Conservation (phyloP, 35 echinoderm and acorn worm genomes). For the Lytechinus pictus region DNA sequence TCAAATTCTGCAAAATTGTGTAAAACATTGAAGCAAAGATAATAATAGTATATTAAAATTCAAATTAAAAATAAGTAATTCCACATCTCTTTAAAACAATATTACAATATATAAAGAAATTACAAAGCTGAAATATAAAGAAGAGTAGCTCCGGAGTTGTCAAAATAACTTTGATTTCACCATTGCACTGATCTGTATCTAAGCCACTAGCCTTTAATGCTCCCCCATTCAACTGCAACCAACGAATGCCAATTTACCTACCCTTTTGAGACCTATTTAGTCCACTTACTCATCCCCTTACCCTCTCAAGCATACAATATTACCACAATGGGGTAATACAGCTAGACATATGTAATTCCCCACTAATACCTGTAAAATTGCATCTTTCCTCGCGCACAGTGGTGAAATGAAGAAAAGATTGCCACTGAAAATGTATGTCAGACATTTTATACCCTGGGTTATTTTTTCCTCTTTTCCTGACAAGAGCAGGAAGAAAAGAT, state of each 20-base stretch:
- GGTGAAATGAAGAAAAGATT: not conserved
- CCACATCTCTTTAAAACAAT: too few relatives aligned
- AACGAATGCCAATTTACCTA: not conserved
- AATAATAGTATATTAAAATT: not conserved
- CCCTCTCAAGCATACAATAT: conserved; percentile 1
- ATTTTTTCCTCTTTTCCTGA: not conserved
- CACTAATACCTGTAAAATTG: not conserved
- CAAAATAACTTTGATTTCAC: not conserved
- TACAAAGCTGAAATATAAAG: not conserved
- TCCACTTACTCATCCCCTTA: not conserved
- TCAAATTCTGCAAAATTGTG: not conserved
- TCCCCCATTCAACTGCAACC: conserved; percentile 2
- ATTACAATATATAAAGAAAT: too few relatives aligned
- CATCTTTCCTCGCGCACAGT: not conserved
- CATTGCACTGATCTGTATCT: not conserved
- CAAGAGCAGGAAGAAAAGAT: not conserved
- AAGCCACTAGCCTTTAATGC: not conserved
- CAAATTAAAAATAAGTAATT: too few relatives aligned
- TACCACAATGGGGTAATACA: not conserved
- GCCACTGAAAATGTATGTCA: not conserved
- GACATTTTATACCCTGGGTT: not conserved
- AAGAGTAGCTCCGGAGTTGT: not conserved
- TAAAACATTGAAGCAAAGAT: not conserved
- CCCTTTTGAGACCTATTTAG: conserved; percentile 3
- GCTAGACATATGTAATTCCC: not conserved